Base-by-base conservation (phyloP, 2,113 vertebrate species). In the Turdus rufiventris region DNA sequence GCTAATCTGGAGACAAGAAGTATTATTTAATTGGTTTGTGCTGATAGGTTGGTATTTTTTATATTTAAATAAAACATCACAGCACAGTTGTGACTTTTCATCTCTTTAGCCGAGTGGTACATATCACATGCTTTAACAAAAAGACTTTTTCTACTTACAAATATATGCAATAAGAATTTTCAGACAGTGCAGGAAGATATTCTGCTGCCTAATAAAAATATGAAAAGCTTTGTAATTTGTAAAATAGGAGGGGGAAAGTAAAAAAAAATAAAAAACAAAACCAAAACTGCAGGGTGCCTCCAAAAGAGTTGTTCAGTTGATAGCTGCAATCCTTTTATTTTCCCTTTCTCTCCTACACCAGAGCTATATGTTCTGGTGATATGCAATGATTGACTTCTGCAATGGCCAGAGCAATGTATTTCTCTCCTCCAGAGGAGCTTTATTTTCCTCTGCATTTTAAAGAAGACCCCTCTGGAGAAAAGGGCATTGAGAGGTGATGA, bases 61-160 rank as follows among this genome's bases (percentile, higher is more conserved):
- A 11, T 66, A 43, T 92, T 93, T 93, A 91, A 94, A 94, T 95
- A 92, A 91, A 93, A 88, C 65, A 90, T 86, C 85, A 86, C 34
- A 86, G 33, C 45, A 81, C 56, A 84, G 48, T 83, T 94, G 29
- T 86, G 75, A 88, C 56, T 93, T 84, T 86, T 92, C 38, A 84
- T 86, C 51, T 96, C 73, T 82, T 90, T 28, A 94, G 60, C 76
- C 75, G 82, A 96, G 42, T 54, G 38, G 28, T 80, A 82, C 96
- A 63, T 65, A 94, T 13, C 57, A 91, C 14, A 80, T 36, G 14
- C 28, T 92, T 94, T 88, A 94, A 71, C 56, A 94, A 73, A 88
- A 17, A 76, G 25, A 34, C 7, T 36, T 77, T 48, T 60, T 82
- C 78, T 62, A 42, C 19, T 76, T 90, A 88, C 74, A 93, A 82